phyloP scores from a whole-genome alignment of 1,140 invertebrate genomes.

The Cryptotermes secundus region DNA sequence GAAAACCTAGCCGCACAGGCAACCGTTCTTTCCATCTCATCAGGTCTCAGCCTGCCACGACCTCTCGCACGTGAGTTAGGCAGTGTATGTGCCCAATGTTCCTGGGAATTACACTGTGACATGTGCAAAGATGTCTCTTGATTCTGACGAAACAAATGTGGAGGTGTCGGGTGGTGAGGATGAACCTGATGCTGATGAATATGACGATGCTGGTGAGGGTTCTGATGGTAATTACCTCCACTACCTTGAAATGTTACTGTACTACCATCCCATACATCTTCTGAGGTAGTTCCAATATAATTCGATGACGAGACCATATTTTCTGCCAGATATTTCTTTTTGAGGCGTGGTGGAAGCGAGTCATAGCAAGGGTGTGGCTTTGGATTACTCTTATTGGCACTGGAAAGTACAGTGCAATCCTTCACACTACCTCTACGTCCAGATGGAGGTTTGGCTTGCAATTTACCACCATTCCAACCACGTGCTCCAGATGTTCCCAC shows the following conservation, averaged over 20 bases:
- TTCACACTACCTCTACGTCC: slow-evolving; percentile 49
- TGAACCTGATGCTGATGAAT: slow-evolving; percentile 2
- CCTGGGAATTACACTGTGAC: slow-evolving; percentile 37
- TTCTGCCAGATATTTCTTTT: slow-evolving; percentile 54
- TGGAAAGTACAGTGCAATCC: slow-evolving; percentile 43
- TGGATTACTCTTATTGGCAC: slow-evolving; percentile 43
- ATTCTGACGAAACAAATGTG: background rate
- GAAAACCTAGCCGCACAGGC: slow-evolving; percentile 39
- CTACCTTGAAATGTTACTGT: slow-evolving; percentile 51
- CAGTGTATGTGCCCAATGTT: slow-evolving; percentile 53
- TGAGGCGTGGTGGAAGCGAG: slow-evolving; percentile 54
- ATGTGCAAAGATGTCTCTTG: background rate
- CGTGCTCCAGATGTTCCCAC: slow-evolving; percentile 35
- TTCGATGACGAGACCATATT: slow-evolving; percentile 46
- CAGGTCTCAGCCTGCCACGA: slow-evolving; percentile 52
- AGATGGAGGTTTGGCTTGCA: slow-evolving; percentile 56
- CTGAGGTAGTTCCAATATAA: slow-evolving; percentile 43
- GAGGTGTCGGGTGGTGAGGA: background rate
- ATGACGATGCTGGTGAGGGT: no score
- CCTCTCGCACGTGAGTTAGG: slow-evolving; percentile 49
- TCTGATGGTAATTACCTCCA: slow-evolving; percentile 25
- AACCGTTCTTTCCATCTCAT: slow-evolving; percentile 43
- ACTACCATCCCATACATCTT: slow-evolving; percentile 54
- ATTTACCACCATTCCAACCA: slow-evolving; percentile 44
- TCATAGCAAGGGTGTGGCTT: slow-evolving; percentile 45